Percentiles rank a stretch among this genome's conserved stretches.
phyloP scores from a whole-genome alignment of 2,888 invertebrate genomes.

The Patella caerulea region DNA sequence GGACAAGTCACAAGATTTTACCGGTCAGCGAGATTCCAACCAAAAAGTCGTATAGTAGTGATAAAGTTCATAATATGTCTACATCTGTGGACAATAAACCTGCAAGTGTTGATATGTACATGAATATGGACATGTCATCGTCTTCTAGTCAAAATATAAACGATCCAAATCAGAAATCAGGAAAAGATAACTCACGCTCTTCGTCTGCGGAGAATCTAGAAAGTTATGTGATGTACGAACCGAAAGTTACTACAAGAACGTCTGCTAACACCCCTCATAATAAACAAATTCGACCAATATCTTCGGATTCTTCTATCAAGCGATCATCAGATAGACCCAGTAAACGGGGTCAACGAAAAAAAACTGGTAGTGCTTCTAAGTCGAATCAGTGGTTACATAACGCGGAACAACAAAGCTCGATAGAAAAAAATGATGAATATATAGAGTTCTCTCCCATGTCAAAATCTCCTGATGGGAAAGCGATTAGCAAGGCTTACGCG shows the following conservation, averaged over 20 bases:
- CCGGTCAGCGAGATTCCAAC: conserved; percentile 39
- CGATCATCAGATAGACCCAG: neutral
- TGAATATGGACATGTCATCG: conserved; percentile 27
- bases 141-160: conserved; percentile 6
- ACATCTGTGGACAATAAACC: neutral
- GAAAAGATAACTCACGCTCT: neutral
- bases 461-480: neutral
- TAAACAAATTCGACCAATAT: conserved; percentile 22
- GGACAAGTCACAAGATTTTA: conserved; percentile 28
- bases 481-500: no score
- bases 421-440: conserved; percentile 34
- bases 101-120: conserved; percentile 20
- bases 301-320: neutral
- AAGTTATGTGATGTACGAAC: conserved; percentile 35
- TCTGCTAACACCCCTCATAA: conserved; percentile 28
- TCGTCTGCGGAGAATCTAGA: conserved; percentile 33
- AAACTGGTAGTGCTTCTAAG: neutral
- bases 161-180: neutral
- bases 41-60: conserved; percentile 30
- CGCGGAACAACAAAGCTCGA: neutral
- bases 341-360: neutral
- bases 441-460: conserved; percentile 38
- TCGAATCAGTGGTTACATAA: neutral
- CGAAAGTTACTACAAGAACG: conserved; percentile 2
- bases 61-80: neutral